Conservation (phyloP, 2,888 invertebrate genomes). For the Scaptomyza parva region DNA sequence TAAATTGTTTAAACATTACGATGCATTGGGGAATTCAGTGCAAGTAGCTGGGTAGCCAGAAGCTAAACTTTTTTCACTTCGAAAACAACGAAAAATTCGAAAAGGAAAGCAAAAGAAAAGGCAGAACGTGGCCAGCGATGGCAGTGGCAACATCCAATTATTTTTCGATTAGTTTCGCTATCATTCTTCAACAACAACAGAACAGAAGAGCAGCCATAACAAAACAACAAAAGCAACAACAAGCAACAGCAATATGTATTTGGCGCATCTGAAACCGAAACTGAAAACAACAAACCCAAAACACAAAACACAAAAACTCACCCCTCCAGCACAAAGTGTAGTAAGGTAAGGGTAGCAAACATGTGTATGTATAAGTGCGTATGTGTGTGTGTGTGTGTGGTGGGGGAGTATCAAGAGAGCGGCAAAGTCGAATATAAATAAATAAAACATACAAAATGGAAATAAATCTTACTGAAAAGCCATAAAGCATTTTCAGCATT, state of each 20-base stretch:
- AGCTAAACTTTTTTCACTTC: slow-evolving; percentile 61
- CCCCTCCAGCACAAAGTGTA: slow-evolving; percentile 36
- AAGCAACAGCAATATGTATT: slow-evolving; percentile 50
- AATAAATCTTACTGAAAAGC: slow-evolving; percentile 85
- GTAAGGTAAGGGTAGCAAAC: slow-evolving; percentile 52
- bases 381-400: slow-evolving; percentile 33
- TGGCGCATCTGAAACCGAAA: slow-evolving; percentile 73
- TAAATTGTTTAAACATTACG: slow-evolving; percentile 82
- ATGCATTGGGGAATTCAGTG: slow-evolving; percentile 82
- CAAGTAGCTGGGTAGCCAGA: slow-evolving; percentile 63
- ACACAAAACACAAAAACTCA: slow-evolving; percentile 55
- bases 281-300: slow-evolving; percentile 62
- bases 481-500: slow-evolving; percentile 85
- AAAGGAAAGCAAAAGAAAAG: slow-evolving; percentile 55
- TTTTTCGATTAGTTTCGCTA: slow-evolving; percentile 85
- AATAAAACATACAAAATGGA: slow-evolving; percentile 83
- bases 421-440: slow-evolving; percentile 81
- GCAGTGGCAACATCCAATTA: slow-evolving; percentile 81
- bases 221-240: slow-evolving; percentile 26
- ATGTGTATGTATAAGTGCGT: slow-evolving; percentile 28
- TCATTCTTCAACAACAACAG: slow-evolving; percentile 80
- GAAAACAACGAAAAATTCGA: slow-evolving; percentile 35
- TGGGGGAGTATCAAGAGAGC: slow-evolving; percentile 68
- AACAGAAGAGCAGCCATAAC: slow-evolving; percentile 23
- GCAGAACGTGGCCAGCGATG: slow-evolving; percentile 39